A percentile compares a stretch with the other conserved stretches of the same genome.
These are phyloP conservation scores for Archips crataeganus DNA, from an alignment of 2,888 invertebrate species.

Conservation along the genomic window DNA sequence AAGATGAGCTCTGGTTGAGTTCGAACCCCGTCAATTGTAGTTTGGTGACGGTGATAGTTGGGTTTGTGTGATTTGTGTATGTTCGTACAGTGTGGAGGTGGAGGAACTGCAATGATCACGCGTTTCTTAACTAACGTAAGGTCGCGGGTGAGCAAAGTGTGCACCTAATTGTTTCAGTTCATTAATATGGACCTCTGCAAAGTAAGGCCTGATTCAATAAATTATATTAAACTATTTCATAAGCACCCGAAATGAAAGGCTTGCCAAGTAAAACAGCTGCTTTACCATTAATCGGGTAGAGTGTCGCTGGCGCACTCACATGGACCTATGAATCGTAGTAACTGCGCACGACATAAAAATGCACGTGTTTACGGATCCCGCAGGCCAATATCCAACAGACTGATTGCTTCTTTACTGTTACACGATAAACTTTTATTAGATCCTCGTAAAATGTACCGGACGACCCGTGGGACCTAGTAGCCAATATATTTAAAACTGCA, in stretches of 20 bases:
- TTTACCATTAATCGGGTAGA: not conserved
- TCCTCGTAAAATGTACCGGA: conserved; percentile 81
- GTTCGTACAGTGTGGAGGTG: too few species aligned
- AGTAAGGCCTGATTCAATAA: too few species aligned
- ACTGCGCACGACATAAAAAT: conserved; percentile 77
- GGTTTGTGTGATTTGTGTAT: too few species aligned
- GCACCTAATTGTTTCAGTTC: too few species aligned
- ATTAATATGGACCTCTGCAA: too few species aligned
- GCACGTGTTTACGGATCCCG: conserved; percentile 83
- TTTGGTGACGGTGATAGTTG: too few species aligned
- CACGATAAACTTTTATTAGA: conserved; percentile 85
- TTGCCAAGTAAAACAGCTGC: not conserved
- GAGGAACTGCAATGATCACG: too few species aligned
- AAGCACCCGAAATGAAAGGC: not conserved
- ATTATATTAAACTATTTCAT: too few species aligned
- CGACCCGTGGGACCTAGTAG: conserved; percentile 79
- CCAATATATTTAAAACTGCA: conserved; percentile 82
- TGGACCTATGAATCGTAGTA: conserved; percentile 66
- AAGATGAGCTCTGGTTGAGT: too few species aligned
- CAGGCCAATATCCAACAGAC: conserved; percentile 82
- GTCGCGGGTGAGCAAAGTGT: too few species aligned
- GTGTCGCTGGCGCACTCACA: conserved; percentile 1
- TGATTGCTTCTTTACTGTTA: conserved; percentile 86
- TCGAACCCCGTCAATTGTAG: too few species aligned
- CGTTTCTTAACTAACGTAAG: too few species aligned